Conservation (phyloP, 2,797 vertebrate genomes). For the Tiaroga cobitis region DNA sequence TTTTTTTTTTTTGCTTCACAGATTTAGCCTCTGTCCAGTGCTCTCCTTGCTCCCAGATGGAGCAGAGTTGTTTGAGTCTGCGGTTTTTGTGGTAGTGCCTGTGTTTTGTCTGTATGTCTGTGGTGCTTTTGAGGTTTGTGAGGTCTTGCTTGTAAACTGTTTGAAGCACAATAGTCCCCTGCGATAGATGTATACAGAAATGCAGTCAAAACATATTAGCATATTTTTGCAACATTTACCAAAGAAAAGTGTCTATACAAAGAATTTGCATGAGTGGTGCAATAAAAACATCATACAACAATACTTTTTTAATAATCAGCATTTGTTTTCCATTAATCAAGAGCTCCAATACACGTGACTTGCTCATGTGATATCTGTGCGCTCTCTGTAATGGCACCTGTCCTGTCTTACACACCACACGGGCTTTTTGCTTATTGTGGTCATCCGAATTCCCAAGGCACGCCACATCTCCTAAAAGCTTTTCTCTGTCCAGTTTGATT, state of each 20-base stretch:
- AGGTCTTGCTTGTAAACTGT: slow-evolving; percentile 49
- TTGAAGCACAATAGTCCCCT: slow-evolving; percentile 44
- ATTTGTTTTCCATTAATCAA: neutral
- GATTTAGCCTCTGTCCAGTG: slow-evolving; percentile 55
- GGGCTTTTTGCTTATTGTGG: slow-evolving; percentile 19
- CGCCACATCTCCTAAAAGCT: slow-evolving; percentile 53
- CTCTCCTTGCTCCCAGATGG: slow-evolving; percentile 54
- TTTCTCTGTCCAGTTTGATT: slow-evolving; percentile 53
- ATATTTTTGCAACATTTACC: neutral
- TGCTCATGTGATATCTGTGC: slow-evolving; percentile 16
- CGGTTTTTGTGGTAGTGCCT: slow-evolving; percentile 69
- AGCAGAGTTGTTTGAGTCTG: slow-evolving; percentile 74
- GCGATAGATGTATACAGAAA: slow-evolving; percentile 35
- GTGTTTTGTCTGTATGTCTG: slow-evolving; percentile 47
- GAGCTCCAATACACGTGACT: neutral
- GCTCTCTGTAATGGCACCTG: slow-evolving; percentile 45
- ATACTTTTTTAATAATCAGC: slow-evolving; percentile 7
- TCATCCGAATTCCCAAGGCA: slow-evolving; percentile 30
- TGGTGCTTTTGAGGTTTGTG: slow-evolving; percentile 47
- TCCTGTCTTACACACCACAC: slow-evolving; percentile 18
- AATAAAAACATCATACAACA: neutral
- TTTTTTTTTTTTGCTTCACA: slow-evolving; percentile 64
- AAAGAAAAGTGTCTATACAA: neutral
- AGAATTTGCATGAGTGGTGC: neutral
- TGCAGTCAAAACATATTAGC: slow-evolving; percentile 50